Conservation (phyloP, 2,888 invertebrate species). For the Euplexia lucipara region DNA sequence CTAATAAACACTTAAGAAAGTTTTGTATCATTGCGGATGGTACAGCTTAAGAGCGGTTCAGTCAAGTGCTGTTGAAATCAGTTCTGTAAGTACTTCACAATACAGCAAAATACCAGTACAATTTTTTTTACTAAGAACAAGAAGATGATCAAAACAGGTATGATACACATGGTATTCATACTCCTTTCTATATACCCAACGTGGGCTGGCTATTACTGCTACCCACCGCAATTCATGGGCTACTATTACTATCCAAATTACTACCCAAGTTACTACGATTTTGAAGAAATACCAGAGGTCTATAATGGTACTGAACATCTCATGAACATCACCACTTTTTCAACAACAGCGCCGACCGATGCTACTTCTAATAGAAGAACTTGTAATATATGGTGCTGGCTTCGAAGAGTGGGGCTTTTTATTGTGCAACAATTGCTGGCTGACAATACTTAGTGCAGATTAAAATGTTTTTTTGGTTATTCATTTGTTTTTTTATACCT, state of each 20-base stretch:
- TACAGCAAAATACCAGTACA: background rate
- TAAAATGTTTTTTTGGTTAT: background rate
- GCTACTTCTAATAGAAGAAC: slow-evolving; percentile 39
- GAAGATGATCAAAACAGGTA: slow-evolving; percentile 9
- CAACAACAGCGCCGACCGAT: background rate
- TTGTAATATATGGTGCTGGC: slow-evolving; percentile 79
- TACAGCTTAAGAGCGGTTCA: too few species aligned
- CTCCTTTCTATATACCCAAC: slow-evolving; percentile 16
- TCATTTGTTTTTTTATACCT: background rate
- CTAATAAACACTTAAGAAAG: too few species aligned
- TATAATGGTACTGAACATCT: slow-evolving; percentile 26
- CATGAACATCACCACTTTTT: slow-evolving; percentile 18
- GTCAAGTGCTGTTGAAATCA: too few species aligned
- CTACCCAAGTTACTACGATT: slow-evolving; percentile 50
- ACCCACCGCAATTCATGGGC: slow-evolving; percentile 52
- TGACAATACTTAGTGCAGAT: slow-evolving; percentile 65
- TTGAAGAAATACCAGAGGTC: slow-evolving; percentile 31
- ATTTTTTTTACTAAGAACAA: too few species aligned
- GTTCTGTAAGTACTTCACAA: too few species aligned
- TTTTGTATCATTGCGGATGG: too few species aligned
- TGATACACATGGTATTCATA: background rate
- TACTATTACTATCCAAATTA: slow-evolving; percentile 49
- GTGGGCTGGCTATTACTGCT: slow-evolving; percentile 32
- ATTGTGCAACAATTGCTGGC: slow-evolving; percentile 77
- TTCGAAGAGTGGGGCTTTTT: slow-evolving; percentile 76